Conservation (phyloP, 2,797 vertebrate genomes). For the Pantherophis alleghaniensis region DNA sequence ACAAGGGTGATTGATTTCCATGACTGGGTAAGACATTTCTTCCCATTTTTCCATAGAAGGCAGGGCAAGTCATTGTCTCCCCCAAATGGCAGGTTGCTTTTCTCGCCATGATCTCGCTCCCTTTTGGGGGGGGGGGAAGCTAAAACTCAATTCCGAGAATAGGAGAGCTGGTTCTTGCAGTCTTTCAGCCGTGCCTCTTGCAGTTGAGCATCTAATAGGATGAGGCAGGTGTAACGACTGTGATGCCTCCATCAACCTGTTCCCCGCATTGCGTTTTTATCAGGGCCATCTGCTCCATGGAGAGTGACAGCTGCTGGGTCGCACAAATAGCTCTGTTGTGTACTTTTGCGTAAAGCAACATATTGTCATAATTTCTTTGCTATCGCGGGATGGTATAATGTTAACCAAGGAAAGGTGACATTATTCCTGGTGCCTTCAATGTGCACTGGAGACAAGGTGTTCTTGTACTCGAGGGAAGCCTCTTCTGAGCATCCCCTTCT, state of each 20-base stretch:
- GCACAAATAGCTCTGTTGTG: slow-evolving; percentile 60
- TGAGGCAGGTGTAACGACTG: neutral
- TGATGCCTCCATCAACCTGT: neutral
- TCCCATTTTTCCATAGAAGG: neutral
- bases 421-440: slow-evolving; percentile 37
- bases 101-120: neutral
- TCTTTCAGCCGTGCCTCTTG: neutral
- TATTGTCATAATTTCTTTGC: slow-evolving; percentile 59
- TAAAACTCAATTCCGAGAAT: neutral
- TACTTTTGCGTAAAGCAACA: slow-evolving; percentile 58
- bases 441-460: slow-evolving; percentile 15
- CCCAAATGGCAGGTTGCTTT: neutral
- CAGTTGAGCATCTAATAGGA: neutral
- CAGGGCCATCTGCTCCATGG: slow-evolving; percentile 61
- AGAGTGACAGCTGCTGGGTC: slow-evolving; percentile 69
- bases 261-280: slow-evolving; percentile 60
- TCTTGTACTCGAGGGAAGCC: neutral
- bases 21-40: neutral
- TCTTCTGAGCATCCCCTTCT: neutral
- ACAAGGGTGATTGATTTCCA: neutral
- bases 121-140: neutral
- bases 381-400: slow-evolving; percentile 57
- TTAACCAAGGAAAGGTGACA: slow-evolving; percentile 53
- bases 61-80: neutral
- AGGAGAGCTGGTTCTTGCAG: neutral